Percentiles rank a stretch among this genome's conserved stretches.
These are phyloP conservation scores for Ooceraea biroi DNA, from an alignment of 1,140 invertebrate genomes.

Conservation along the genomic window DNA sequence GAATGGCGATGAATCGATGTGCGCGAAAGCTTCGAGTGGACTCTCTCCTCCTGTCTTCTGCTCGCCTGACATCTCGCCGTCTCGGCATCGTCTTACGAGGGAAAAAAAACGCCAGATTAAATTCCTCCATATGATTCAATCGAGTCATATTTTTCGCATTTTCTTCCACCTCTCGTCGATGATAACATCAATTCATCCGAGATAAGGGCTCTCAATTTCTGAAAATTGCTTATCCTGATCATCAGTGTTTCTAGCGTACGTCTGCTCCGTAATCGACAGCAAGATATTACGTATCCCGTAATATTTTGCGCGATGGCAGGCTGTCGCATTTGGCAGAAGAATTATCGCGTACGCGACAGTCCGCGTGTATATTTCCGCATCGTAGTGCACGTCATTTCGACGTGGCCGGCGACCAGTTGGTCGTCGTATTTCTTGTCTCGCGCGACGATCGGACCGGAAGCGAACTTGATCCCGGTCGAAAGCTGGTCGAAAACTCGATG, in stretches of 20 bases:
- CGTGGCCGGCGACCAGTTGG: conserved; percentile 16
- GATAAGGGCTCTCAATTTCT: neutral
- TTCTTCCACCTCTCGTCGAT: too few relatives aligned
- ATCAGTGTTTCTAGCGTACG: neutral
- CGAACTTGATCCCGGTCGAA: conserved; percentile 49
- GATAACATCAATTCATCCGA: too few relatives aligned
- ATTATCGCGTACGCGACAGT: conserved; percentile 29
- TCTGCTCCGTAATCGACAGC: conserved; percentile 9
- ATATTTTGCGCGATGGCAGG: conserved; percentile 14
- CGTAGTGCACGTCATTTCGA: conserved; percentile 26
- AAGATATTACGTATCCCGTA: too few relatives aligned
- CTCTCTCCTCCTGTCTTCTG: conserved; percentile 23
- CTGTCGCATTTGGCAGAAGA: conserved; percentile 20
- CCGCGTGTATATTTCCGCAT: conserved; percentile 41
- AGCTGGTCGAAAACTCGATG: conserved; percentile 7
- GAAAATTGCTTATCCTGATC: conserved; percentile 1
- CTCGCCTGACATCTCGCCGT: neutral
- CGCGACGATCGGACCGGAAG: conserved; percentile 58
- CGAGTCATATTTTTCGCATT: too few relatives aligned
- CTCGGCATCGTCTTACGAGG: neutral
- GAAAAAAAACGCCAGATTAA: too few relatives aligned
- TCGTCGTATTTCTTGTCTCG: conserved; percentile 45
- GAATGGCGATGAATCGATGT: conserved; percentile 63
- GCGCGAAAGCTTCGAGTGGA: conserved; percentile 43
- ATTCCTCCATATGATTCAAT: too few relatives aligned